Conservation (phyloP, 2,888 invertebrate species). For the Pantelozetes paolii region DNA sequence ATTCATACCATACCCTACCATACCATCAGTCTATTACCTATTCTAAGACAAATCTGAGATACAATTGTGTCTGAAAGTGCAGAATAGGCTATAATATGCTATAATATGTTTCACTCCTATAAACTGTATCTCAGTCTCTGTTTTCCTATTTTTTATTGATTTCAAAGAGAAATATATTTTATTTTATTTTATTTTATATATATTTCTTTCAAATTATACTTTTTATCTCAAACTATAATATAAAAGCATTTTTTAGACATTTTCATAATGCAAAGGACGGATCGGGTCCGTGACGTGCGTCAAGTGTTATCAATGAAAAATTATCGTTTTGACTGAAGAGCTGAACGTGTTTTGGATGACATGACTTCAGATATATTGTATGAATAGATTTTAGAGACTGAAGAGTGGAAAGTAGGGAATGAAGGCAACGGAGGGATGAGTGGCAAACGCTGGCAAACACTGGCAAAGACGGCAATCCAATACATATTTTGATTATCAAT, state of each 20-base stretch:
- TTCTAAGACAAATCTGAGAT: not conserved
- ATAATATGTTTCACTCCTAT: not conserved
- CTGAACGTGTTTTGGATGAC: conserved; percentile 27
- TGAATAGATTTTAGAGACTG: not conserved
- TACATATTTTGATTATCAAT: conserved; percentile 26
- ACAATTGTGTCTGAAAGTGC: not conserved
- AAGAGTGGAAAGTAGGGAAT: not conserved
- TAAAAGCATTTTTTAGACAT: conserved; percentile 30
- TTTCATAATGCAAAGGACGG: conserved; percentile 26
- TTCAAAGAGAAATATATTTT: not conserved
- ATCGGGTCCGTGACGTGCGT: conserved; percentile 15
- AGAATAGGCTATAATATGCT: conserved; percentile 11
- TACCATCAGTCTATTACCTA: conserved; percentile 24
- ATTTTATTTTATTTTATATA: no score
- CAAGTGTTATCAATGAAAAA: conserved; percentile 29
- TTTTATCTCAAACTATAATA: not conserved
- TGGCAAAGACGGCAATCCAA: not conserved
- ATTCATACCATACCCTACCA: no score
- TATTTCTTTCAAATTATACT: conserved; percentile 26
- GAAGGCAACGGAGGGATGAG: no score
- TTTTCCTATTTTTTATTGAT: conserved; percentile 11
- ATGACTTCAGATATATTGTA: not conserved
- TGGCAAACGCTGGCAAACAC: not conserved
- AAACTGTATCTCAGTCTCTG: not conserved
- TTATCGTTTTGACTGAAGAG: conserved; percentile 28